Conservation (phyloP, 92 coral and sea anemone genomes). For the Virgularia gustaviana region DNA sequence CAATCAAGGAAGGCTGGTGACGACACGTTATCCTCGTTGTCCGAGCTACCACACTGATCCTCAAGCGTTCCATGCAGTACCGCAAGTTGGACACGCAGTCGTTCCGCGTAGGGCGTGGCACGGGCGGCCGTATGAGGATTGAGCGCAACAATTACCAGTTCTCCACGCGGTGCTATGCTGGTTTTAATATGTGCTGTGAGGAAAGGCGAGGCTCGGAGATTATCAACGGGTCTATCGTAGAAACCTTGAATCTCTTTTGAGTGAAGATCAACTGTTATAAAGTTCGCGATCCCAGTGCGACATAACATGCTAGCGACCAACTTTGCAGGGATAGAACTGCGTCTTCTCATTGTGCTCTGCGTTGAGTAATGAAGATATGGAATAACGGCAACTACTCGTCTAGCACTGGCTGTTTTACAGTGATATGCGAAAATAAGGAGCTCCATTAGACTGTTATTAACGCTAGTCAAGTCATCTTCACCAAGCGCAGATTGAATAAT, state of each 20-base stretch:
- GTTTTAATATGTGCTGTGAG: neutral
- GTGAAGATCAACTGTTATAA: conserved; percentile 23
- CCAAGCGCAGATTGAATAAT: conserved; percentile 15
- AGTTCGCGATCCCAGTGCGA: conserved; percentile 15
- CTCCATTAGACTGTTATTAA: conserved; percentile 28
- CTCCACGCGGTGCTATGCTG: conserved; percentile 12
- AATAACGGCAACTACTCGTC: neutral
- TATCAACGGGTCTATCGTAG: conserved; percentile 25
- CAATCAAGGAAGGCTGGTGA: conserved; percentile 2
- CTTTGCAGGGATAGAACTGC: neutral
- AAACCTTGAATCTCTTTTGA: conserved; percentile 32
- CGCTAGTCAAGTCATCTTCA: conserved; percentile 1
- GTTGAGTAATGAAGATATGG: conserved; percentile 20
- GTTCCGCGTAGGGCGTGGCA: conserved; percentile 30
- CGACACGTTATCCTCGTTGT: conserved; percentile 21
- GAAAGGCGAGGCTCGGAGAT: conserved; percentile 28
- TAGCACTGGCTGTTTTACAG: conserved; percentile 24
- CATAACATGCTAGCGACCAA: conserved; percentile 3
- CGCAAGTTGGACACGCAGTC: conserved; percentile 20
- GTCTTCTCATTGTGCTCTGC: conserved; percentile 18
- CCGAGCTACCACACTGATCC: neutral
- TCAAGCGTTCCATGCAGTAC: conserved; percentile 13
- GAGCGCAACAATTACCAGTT: conserved; percentile 16
- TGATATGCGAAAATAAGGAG: conserved; percentile 6
- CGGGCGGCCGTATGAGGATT: conserved; percentile 27